These are phyloP conservation scores for Acipenser transmontanus DNA, from an alignment of 2,797 vertebrate species.

Conservation along the genomic window DNA sequence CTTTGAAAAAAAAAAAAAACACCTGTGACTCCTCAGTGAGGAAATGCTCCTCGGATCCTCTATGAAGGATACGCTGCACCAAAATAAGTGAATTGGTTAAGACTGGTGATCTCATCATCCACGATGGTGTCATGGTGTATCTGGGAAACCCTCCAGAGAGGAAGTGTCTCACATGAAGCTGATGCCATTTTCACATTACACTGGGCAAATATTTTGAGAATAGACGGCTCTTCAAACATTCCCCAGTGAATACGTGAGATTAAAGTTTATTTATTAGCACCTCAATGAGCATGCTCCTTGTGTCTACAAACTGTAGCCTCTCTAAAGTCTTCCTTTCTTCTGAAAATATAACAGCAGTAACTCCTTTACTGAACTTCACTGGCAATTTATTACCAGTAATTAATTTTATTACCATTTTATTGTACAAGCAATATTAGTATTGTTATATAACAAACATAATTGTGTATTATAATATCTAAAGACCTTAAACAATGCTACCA, in stretches of 20 bases:
- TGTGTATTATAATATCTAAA: too few relatives aligned
- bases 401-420: too few relatives aligned
- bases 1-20: too few relatives aligned
- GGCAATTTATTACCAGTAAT: too few relatives aligned
- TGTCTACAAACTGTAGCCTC: too few relatives aligned
- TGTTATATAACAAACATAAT: too few relatives aligned
- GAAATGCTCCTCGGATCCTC: background rate
- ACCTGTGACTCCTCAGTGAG: background rate
- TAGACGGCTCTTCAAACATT: conserved; percentile 12
- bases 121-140: conserved; percentile 13
- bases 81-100: conserved; percentile 12
- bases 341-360: too few relatives aligned
- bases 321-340: too few relatives aligned
- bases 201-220: conserved; percentile 22
- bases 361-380: too few relatives aligned
- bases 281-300: too few relatives aligned
- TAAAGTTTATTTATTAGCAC: conserved; percentile 1
- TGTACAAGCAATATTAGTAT: too few relatives aligned
- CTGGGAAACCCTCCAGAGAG: conserved; percentile 18
- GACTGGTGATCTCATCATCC: conserved; percentile 20
- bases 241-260: background rate
- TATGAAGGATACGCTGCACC: background rate
- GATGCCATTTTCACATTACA: conserved; percentile 13
- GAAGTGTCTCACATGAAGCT: background rate
- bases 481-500: too few relatives aligned